These are phyloP conservation scores for Choristoneura rosaceana DNA, from an alignment of 2,888 invertebrate genomes.

Conservation along the genomic window DNA sequence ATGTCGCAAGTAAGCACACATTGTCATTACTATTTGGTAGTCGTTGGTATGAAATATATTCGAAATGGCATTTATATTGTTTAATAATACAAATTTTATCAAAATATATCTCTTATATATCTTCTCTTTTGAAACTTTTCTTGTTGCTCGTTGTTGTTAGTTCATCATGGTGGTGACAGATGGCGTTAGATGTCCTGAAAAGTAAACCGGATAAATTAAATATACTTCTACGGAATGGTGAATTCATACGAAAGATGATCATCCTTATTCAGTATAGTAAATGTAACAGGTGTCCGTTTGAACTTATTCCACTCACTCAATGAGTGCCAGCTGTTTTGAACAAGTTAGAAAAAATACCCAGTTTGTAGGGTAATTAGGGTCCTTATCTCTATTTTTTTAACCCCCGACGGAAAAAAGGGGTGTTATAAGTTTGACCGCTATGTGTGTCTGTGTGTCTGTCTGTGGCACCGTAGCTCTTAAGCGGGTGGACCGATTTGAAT, in stretches of 20 bases:
- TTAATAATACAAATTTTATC: neutral
- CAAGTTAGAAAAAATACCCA: slow-evolving; percentile 19
- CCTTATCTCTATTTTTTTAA: too few species aligned
- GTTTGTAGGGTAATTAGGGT: slow-evolving; percentile 23
- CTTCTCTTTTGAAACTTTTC: neutral
- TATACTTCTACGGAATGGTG: neutral
- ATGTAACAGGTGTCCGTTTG: slow-evolving; percentile 34
- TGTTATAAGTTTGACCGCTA: too few species aligned
- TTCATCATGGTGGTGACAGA: neutral
- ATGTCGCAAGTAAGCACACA: neutral
- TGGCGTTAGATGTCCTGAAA: neutral
- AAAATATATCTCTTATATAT: neutral
- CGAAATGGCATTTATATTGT: neutral
- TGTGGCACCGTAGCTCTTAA: too few species aligned
- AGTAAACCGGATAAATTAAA: slow-evolving; percentile 20
- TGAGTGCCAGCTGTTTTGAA: slow-evolving; percentile 36
- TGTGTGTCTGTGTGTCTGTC: too few species aligned
- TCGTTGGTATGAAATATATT: neutral
- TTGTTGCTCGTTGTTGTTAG: neutral
- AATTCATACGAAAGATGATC: neutral
- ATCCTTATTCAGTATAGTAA: slow-evolving; percentile 3
- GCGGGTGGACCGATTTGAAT: too few species aligned
- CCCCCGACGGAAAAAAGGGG: too few species aligned
- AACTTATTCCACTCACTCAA: slow-evolving; percentile 33
- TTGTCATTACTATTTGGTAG: neutral